phyloP scores from a whole-genome alignment of 2,888 invertebrate species.

The Coenonympha arcania region DNA sequence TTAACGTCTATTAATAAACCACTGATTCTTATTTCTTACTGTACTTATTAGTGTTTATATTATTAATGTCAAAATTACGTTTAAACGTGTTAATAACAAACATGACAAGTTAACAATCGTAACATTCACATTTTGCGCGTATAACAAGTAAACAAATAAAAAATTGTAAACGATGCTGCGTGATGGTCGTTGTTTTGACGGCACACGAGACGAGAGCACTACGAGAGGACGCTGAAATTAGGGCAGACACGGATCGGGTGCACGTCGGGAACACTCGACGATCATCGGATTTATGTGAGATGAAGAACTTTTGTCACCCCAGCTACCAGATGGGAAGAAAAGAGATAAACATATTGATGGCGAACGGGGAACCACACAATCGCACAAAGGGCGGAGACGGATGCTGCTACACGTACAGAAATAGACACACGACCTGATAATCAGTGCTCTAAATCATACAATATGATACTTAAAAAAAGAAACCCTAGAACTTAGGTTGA shows the following conservation, averaged over 20 bases:
- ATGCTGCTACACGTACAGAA: slow-evolving; percentile 44
- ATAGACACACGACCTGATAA: slow-evolving; percentile 21
- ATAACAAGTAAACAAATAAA: slow-evolving; percentile 24
- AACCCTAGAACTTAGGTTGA: neutral
- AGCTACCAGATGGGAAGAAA: slow-evolving; percentile 33
- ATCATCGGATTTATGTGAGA: slow-evolving; percentile 36
- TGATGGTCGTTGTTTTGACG: slow-evolving; percentile 33
- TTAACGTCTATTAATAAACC: slow-evolving; percentile 29
- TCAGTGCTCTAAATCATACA: slow-evolving; percentile 10
- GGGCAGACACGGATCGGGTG: slow-evolving; percentile 44
- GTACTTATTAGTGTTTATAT: neutral
- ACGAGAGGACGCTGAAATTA: slow-evolving; percentile 51
- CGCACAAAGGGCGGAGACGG: slow-evolving; percentile 40
- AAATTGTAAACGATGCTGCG: slow-evolving; percentile 38
- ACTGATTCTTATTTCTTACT: neutral
- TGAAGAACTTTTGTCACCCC: slow-evolving; percentile 28
- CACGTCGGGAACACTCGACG: slow-evolving; percentile 49
- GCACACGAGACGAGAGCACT: slow-evolving; percentile 42
- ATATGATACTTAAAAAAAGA: neutral
- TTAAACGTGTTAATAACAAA: too few species aligned
- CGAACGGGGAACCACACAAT: slow-evolving; percentile 22
- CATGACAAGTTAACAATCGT: too few species aligned
- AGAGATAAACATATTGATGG: slow-evolving; percentile 40
- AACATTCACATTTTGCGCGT: slow-evolving; percentile 13
- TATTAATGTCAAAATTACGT: neutral